Evolutionary conservation across 1,140 invertebrate genomes (phyloP).

Genomic region (Drosophila repletoides): DNA sequence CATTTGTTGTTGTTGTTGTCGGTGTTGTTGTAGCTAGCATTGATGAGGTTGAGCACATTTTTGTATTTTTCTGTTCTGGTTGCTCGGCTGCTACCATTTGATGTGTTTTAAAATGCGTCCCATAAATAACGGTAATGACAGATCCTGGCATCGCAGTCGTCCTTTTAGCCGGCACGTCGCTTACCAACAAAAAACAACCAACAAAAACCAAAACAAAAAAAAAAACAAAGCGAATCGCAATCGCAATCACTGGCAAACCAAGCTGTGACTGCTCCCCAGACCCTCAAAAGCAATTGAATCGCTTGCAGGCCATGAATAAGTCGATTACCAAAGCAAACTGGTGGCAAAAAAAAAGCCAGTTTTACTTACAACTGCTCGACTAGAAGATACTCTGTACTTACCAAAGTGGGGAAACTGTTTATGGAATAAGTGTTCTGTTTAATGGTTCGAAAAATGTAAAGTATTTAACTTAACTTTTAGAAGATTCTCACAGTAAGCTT

Average conservation of each 20-base stretch:
- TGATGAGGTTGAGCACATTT: constrained; percentile 32
- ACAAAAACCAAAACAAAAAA: background rate
- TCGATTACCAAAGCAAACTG: constrained; percentile 45
- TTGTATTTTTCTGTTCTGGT: background rate
- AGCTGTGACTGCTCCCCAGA: constrained; percentile 9
- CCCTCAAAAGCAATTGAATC: constrained; percentile 20
- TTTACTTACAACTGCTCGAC: too few relatives aligned
- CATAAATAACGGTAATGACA: constrained; percentile 52
- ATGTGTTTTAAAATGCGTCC: constrained; percentile 46
- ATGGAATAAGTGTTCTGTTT: too few relatives aligned
- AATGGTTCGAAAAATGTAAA: too few relatives aligned
- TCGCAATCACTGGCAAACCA: constrained; percentile 30
- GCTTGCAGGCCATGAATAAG: constrained; percentile 44
- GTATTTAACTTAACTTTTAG: background rate
- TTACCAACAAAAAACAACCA: background rate
- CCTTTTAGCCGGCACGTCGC: constrained; percentile 10
- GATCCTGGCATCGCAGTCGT: constrained; percentile 30
- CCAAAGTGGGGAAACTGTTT: too few relatives aligned
- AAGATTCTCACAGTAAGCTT: background rate
- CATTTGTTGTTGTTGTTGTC: too few relatives aligned
- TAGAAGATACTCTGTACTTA: too few relatives aligned
- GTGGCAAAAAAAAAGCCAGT: constrained; percentile 5
- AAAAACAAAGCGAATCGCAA: constrained; percentile 27
- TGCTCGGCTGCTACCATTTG: constrained; percentile 14
- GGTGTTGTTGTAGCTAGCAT: constrained; percentile 4